phyloP scores from a whole-genome alignment of 2,113 vertebrate genomes.

The Rhegmatorhina hoffmannsi region DNA sequence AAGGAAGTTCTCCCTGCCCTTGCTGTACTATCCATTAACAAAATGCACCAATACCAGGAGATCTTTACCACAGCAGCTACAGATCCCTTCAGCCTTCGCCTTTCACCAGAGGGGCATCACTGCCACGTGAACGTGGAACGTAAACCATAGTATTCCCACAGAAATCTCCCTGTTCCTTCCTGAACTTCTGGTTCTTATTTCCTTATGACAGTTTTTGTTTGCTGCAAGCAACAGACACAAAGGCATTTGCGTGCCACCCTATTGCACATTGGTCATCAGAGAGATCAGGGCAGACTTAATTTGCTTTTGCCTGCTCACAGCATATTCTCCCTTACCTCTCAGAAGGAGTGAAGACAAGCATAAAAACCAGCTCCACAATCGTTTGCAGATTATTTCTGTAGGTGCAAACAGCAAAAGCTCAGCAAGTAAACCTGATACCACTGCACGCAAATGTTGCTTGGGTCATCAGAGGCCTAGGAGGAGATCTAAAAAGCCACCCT shows the following conservation, averaged over 20 bases:
- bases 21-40: not conserved
- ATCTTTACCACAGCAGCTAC: not conserved
- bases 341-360: constrained; percentile 24
- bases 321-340: not conserved
- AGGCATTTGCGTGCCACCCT: not conserved
- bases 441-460: not conserved
- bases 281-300: constrained; percentile 14
- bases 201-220: not conserved
- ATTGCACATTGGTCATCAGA: not conserved
- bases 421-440: not conserved
- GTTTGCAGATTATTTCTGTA: not conserved
- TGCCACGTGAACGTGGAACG: not conserved
- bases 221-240: not conserved
- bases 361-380: not conserved
- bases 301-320: constrained; percentile 18
- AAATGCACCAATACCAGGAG: not conserved
- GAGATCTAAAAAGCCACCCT: not conserved
- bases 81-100: not conserved
- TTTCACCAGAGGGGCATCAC: not conserved
- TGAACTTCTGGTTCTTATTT: not conserved
- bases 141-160: not conserved
- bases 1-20: not conserved
- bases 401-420: not conserved
- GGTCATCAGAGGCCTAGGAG: not conserved
- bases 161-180: not conserved